Base-by-base conservation (phyloP, 2,113 vertebrate genomes). In the Phalacrocorax pelagicus region DNA sequence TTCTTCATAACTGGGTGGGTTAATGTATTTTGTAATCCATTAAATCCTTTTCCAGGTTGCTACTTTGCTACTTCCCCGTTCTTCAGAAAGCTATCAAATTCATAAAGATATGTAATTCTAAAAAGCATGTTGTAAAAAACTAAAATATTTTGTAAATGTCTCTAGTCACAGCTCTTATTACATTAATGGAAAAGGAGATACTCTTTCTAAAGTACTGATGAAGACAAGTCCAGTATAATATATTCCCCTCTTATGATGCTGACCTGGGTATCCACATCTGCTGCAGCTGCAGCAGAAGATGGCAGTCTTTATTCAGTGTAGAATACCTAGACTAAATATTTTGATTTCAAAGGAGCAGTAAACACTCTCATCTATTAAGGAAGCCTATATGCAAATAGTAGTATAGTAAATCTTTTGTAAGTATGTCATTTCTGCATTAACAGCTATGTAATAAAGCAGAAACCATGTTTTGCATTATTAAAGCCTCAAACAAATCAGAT, bases 391-490 rank as follows among this genome's bases (percentile, higher is more conserved):
- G 78, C 94, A 97, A 96, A 97, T 70, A 94, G 44, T 32, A 78
- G 66, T 92, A 92, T 20, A 96, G 81, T 96, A 96, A 97, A 96
- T 97, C 93, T 92, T 96, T 91, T 93, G 86, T 88, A 92, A 95
- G 86, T 63, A 54, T 91, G 78, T 91, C 3, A 90, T 94, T 96
- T 95, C 95, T 97, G 86, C 90, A 96, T 96, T 96, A 96, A 73
- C 46, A 94, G 59, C 71, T 86, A 83, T 82, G 57, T 62, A 93
- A 96, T 96, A 96, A 95, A 97, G 80, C 23, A 94, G 74, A 94
- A 96, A 72, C 55, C 81, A 81, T 93, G 74, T 91, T 97, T 94
- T 96, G 88, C 81, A 92, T 96, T 97, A 96, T 95, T 95, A 96
- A 97, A 93, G 73, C 81, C 86, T 87, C 81, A 93, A 90, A 94